Evolutionary conservation across 2,797 vertebrate genomes (phyloP).

Genomic region (Miichthys miiuy): DNA sequence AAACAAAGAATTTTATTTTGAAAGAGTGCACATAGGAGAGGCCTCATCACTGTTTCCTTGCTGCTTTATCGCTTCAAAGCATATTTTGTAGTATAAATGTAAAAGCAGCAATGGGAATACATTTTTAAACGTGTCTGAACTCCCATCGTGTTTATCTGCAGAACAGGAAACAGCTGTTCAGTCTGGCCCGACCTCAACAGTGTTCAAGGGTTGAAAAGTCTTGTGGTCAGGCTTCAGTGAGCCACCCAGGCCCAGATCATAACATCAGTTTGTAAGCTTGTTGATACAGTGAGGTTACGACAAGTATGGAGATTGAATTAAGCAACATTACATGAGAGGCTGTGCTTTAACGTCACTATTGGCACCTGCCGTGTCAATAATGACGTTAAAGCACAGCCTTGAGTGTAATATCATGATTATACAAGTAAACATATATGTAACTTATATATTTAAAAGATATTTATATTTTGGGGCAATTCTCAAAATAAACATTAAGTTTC

Average conservation of each 20-base stretch:
- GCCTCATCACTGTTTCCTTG: not conserved
- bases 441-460: too few species aligned
- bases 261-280: not conserved
- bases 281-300: not conserved
- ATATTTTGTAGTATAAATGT: too few species aligned
- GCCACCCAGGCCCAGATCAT: not conserved
- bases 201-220: not conserved
- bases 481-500: too few species aligned
- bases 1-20: not conserved
- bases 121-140: not conserved
- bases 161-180: slow-evolving; percentile 26
- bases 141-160: too few species aligned
- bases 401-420: too few species aligned
- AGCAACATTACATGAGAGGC: too few species aligned
- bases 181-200: not conserved
- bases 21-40: not conserved
- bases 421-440: too few species aligned
- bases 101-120: not conserved
- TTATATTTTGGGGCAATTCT: too few species aligned
- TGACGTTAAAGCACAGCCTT: too few species aligned
- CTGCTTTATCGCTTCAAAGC: not conserved
- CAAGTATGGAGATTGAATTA: not conserved
- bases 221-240: not conserved
- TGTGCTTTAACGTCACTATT: too few species aligned
- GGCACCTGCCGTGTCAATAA: too few species aligned